Conservation (phyloP, 2,888 invertebrate species). For the Morinoia aosen region DNA sequence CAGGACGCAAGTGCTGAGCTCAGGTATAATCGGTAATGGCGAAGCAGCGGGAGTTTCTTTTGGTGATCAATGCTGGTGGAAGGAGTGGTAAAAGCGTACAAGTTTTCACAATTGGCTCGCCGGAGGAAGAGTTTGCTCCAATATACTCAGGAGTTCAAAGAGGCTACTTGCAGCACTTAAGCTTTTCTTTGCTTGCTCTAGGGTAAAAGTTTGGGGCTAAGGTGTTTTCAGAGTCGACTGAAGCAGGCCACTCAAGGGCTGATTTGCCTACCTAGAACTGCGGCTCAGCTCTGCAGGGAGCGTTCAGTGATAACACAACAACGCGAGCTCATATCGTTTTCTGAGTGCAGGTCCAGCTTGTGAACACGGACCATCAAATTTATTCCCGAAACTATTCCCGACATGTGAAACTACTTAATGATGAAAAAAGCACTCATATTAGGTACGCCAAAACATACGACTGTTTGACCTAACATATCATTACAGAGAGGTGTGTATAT, state of each 20-base stretch:
- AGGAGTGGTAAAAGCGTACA: neutral
- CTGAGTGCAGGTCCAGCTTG: neutral
- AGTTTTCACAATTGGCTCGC: slow-evolving; percentile 36
- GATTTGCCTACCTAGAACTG: slow-evolving; percentile 9
- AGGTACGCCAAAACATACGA: neutral
- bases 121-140: slow-evolving; percentile 13
- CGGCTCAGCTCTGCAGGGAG: neutral
- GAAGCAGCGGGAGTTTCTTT: neutral
- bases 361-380: neutral
- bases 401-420: neutral
- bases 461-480: too few relatives aligned
- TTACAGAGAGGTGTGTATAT: too few relatives aligned
- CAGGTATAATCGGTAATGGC: neutral
- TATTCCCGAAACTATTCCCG: neutral
- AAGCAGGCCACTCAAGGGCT: neutral
- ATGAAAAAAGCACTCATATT: neutral
- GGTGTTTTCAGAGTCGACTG: slow-evolving; percentile 1
- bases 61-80: neutral
- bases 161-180: neutral
- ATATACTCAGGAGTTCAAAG: slow-evolving; percentile 39
- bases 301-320: neutral
- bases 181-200: slow-evolving; percentile 16
- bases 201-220: slow-evolving; percentile 16
- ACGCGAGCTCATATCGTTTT: neutral
- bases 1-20: neutral